Base-by-base conservation (phyloP, 2,113 vertebrate genomes). In the Eretmochelys imbricata region DNA sequence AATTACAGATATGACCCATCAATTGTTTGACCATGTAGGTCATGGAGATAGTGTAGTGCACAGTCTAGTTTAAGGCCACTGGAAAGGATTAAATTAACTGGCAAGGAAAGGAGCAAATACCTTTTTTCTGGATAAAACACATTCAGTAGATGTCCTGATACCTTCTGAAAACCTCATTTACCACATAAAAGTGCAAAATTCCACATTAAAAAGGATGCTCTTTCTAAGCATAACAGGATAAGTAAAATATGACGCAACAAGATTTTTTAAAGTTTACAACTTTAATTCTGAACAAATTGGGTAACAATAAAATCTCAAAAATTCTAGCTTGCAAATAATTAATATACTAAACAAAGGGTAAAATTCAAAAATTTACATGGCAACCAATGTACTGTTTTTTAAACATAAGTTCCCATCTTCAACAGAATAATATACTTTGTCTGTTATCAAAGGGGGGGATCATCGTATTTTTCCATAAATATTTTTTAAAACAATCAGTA, bases 371-470 rank as follows among this genome's bases (percentile, higher is more conserved):
- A 80, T 76, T 8, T 6, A 17, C 95, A 91, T 27, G n/a, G 50
- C 9, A 89, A 38, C 51, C 89, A 80, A 55, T 80, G 31, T 9
- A 38, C 12, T 85, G 14, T 50, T 85, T 90, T 46, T 96, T 91
- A 80, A 65, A 92, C 87, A 78, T 22, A 59, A 4, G 16, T 80
- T 94, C 96, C 57, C 92, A 88, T 31, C 51, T 85, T 91, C 35
- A 80, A 93, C 79, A 92, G 65, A 95, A 84, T 76, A 95, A 88
- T 12, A 90, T 8, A 27, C 35, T 94, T 59, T 35, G 69, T 51
- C 84, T 53, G 22, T 9, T 89, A 17, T 50, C 76, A 79, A 88
- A 93, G 86, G 2, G 19, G 89, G 93, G 46, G 10, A 10, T 29
- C 59, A 25, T 27, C 53, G 29, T 93, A 80, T 10, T 91, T 96